Conservation (phyloP, 2,888 invertebrate species). For the Agrilus mali region DNA sequence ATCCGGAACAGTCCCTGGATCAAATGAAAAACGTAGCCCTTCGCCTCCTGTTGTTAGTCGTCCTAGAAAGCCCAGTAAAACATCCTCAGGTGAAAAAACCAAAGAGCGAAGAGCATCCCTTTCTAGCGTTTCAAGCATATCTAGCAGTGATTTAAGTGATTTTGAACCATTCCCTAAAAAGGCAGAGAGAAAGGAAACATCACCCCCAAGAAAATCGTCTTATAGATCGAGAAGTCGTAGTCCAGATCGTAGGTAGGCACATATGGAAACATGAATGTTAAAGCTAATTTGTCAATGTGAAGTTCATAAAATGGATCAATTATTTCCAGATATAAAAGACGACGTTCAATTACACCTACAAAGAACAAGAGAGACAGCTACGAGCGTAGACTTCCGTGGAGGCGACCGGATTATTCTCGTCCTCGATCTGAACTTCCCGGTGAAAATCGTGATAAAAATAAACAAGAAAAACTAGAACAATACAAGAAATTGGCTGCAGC, state of each 20-base stretch:
- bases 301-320: neutral
- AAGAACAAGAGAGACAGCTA: neutral
- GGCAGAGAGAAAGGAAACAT: neutral
- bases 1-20: constrained; percentile 11
- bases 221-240: constrained; percentile 5
- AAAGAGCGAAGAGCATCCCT: constrained; percentile 34
- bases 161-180: constrained; percentile 14
- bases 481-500: constrained; percentile 36
- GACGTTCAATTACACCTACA: neutral
- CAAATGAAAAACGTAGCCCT: constrained; percentile 30
- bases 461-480: constrained; percentile 39
- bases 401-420: constrained; percentile 19
- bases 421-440: constrained; percentile 12
- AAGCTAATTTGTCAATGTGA: neutral
- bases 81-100: constrained; percentile 11
- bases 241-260: constrained; percentile 2
- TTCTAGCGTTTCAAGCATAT: constrained; percentile 40
- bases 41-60: constrained; percentile 44
- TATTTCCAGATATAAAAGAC: neutral
- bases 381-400: constrained; percentile 15
- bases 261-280: too few species aligned
- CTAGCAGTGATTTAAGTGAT: constrained; percentile 32
- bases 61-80: constrained; percentile 26
- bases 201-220: constrained; percentile 2
- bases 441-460: constrained; percentile 23